Evolutionary conservation across 2,113 vertebrate genomes (phyloP), one percentile per base, ranked within the genome.

Genomic region (Panurus biarmicus): DNA sequence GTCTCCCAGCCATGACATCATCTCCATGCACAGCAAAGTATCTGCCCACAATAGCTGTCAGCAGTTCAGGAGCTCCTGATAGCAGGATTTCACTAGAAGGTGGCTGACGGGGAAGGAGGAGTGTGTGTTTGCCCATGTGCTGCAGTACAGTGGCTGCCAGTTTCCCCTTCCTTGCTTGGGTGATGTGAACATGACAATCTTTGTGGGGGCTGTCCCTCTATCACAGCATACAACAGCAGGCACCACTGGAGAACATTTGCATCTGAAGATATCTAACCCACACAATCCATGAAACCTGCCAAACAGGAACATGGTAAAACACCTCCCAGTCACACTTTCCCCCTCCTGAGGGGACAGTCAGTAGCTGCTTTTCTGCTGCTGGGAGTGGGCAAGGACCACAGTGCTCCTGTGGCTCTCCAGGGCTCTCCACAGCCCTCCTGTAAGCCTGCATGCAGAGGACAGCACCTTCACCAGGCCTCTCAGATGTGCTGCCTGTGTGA

Each of bases 231-330:
- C 45, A 67, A 29, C 61, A 31, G 50, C 58, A 67, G 50, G 31
- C 90, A 73, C 80, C 82, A 24, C 1, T 16, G 42, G 65, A 82
- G 51, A 88, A 56, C 3, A 3, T 26, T 51, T 90, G 33, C 8
- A 51, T 28, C 81, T 36, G 36, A 25, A 31, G 65, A 74, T 15
- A 2, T 45, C 62, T 93, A 92, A 97, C 81, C 80, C 91, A 71
- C 70, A 90, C 90, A 96, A 85, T 85, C 70, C 12, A 47, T 10
- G 82, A 92, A 94, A 91, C 62, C 64, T 57, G 73, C 29, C 69
- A 22, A 82, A 86, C 5, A 3, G 91, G 85, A 64, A 72, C 19
- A 24, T 14, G 5, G n/a, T 22, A 45, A 64, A 85, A 89, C 26
- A 54, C 60, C 38, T 75, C 36, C 16, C 35, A 48, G 67, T 33